Evolutionary conservation across 2,888 invertebrate species (phyloP).

Genomic region (Adineta ricciae): DNA sequence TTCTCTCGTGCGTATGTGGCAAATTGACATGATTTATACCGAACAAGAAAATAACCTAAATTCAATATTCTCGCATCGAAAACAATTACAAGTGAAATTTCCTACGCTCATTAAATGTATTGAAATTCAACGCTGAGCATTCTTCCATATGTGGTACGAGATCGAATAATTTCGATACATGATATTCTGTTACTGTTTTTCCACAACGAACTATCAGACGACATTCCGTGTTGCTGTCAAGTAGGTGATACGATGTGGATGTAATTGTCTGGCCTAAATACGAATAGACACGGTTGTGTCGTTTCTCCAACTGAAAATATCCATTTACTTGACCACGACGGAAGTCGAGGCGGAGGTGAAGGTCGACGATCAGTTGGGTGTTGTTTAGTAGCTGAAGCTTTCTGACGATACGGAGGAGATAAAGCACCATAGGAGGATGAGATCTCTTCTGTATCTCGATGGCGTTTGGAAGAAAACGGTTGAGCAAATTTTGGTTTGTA

Average conservation of each 20-base stretch:
- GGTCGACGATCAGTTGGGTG: not conserved
- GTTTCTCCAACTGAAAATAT: too few relatives aligned
- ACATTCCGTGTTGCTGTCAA: not conserved
- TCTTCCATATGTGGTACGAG: constrained; percentile 65
- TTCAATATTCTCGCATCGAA: not conserved
- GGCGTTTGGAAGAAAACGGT: constrained; percentile 54
- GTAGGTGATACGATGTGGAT: not conserved
- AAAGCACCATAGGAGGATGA: not conserved
- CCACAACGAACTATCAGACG: not conserved
- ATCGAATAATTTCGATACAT: constrained; percentile 67
- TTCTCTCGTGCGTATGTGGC: constrained; percentile 70
- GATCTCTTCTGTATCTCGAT: not conserved
- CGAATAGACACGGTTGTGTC: too few relatives aligned
- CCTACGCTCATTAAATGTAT: constrained; percentile 33
- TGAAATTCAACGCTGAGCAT: constrained; percentile 48
- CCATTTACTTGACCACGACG: not conserved
- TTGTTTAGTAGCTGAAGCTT: not conserved
- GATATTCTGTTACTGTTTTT: constrained; percentile 37
- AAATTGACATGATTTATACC: constrained; percentile 63
- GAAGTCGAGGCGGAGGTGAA: not conserved
- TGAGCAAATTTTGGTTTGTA: constrained; percentile 74
- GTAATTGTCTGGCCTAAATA: not conserved
- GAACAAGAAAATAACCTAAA: constrained; percentile 56
- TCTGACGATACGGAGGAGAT: not conserved
- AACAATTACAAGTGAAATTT: not conserved